Conservation (phyloP, 1,140 invertebrate species). For the Caenorhabditis brenneri region DNA sequence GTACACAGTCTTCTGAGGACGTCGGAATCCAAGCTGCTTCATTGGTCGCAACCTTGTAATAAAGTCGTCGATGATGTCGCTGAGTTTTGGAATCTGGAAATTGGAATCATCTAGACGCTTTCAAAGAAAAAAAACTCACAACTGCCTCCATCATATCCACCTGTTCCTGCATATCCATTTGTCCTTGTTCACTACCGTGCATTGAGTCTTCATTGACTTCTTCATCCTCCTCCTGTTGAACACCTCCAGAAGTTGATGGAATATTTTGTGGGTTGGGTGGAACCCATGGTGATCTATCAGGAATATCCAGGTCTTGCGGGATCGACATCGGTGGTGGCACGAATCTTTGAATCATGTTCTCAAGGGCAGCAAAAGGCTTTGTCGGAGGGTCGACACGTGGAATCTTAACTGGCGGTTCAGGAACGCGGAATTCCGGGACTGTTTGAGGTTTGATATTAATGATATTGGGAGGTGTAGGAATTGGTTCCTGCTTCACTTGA, state of each 20-base stretch:
- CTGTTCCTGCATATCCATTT: not conserved
- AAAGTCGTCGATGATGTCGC: constrained; percentile 14
- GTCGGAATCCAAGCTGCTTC: not conserved
- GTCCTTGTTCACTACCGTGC: not conserved
- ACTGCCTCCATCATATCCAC: not conserved
- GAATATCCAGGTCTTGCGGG: no score
- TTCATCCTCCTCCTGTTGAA: not conserved
- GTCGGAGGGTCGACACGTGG: no score
- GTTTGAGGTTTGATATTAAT: no score
- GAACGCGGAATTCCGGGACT: no score
- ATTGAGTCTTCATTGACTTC: not conserved
- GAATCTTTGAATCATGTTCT: no score
- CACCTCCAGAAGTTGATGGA: not conserved
- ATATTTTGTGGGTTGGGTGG: no score
- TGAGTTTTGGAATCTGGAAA: not conserved
- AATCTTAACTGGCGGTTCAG: no score
- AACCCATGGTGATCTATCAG: no score
- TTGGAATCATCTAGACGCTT: not conserved
- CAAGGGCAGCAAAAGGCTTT: no score
- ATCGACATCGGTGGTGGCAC: no score
- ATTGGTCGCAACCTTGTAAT: not conserved
- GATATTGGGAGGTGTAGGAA: no score
- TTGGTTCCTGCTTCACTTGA: no score
- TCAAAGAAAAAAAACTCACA: not conserved
- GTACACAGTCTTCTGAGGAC: not conserved